Evolutionary conservation across 1,140 invertebrate genomes (phyloP).

Genomic region (Mamestra configurata): DNA sequence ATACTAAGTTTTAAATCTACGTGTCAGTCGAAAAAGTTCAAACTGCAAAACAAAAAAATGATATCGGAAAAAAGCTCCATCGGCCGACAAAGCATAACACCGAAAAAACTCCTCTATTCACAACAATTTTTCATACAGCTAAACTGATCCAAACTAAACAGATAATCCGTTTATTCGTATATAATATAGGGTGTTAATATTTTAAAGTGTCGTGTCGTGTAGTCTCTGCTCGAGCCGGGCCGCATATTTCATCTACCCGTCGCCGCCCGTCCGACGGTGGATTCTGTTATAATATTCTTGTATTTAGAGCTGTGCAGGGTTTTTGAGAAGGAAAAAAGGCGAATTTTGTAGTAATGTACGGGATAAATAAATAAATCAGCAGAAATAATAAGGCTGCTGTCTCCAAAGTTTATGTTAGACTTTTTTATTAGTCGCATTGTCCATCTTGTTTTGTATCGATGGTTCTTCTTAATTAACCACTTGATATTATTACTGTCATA

Average conservation of each 20-base stretch:
- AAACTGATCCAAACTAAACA: slow-evolving; percentile 51
- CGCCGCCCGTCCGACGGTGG: slow-evolving; percentile 60
- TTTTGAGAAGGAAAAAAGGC: not conserved
- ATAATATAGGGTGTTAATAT: slow-evolving; percentile 71
- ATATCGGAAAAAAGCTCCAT: not conserved
- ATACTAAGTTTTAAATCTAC: no score
- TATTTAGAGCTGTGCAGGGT: slow-evolving; percentile 4
- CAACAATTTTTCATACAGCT: slow-evolving; percentile 24
- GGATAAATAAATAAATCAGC: not conserved
- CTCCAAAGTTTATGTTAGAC: no score
- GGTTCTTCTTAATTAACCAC: no score
- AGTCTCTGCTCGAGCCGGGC: slow-evolving; percentile 68
- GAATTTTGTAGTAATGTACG: not conserved
- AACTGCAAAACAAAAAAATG: not conserved
- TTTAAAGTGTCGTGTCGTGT: slow-evolving; percentile 80
- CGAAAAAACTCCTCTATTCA: not conserved
- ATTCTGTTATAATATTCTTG: slow-evolving; percentile 61
- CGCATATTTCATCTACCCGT: slow-evolving; percentile 79
- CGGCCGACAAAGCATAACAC: not conserved
- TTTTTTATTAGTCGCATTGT: no score
- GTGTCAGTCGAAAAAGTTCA: no score
- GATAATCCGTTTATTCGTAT: slow-evolving; percentile 53
- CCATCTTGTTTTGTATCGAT: no score
- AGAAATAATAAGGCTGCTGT: no score
- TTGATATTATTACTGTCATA: no score